Evolutionary conservation across 2,797 vertebrate species (phyloP).

Genomic region (Enteromius argenteus): DNA sequence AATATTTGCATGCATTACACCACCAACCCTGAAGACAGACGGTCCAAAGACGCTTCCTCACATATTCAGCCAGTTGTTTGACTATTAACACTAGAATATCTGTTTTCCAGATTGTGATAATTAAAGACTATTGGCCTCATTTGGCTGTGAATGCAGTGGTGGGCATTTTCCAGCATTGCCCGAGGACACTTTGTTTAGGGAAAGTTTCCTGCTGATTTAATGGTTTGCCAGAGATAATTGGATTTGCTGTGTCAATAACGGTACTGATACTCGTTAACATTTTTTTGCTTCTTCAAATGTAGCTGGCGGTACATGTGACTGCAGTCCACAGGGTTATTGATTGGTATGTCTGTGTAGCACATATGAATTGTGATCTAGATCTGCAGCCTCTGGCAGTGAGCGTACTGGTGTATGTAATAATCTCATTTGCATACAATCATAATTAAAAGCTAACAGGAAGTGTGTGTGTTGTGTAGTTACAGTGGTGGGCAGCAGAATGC

Average conservation of each 20-base stretch:
- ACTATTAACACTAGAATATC: slow-evolving; percentile 12
- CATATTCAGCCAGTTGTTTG: slow-evolving; percentile 3
- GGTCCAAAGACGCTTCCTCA: not conserved
- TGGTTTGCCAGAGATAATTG: slow-evolving; percentile 30
- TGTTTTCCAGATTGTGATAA: slow-evolving; percentile 23
- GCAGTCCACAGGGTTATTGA: slow-evolving; percentile 20
- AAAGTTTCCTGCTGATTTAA: slow-evolving; percentile 41
- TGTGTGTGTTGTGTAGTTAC: slow-evolving; percentile 53
- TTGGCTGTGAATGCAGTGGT: slow-evolving; percentile 35
- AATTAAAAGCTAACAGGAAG: slow-evolving; percentile 39
- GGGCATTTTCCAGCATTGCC: slow-evolving; percentile 28
- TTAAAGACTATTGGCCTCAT: slow-evolving; percentile 22
- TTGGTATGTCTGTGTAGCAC: not conserved
- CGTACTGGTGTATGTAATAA: slow-evolving; percentile 41
- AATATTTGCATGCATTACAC: not conserved
- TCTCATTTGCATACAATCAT: slow-evolving; percentile 41
- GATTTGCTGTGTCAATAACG: slow-evolving; percentile 31
- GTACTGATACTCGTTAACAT: not conserved
- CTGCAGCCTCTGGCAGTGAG: slow-evolving; percentile 16
- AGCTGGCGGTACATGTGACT: not conserved
- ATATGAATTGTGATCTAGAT: slow-evolving; percentile 19
- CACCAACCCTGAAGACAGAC: not conserved
- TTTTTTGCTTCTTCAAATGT: not conserved
- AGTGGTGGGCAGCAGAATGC: slow-evolving; percentile 38
- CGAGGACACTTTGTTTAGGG: slow-evolving; percentile 18